phyloP scores from a whole-genome alignment of 2,113 vertebrate genomes.

The Nycticebus coucang region DNA sequence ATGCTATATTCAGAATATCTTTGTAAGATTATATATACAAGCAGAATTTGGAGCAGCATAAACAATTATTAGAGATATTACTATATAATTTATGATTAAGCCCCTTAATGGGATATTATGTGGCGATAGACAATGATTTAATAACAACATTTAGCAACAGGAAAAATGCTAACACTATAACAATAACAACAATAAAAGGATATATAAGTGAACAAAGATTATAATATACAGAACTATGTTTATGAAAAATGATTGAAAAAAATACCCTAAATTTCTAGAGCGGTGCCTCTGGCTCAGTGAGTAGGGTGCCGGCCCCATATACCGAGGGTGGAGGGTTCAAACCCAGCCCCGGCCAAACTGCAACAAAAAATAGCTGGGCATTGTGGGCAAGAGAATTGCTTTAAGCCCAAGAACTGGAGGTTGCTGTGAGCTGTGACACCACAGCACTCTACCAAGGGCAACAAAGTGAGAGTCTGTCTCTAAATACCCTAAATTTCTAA shows the following conservation, averaged over 20 bases:
- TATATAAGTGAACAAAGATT: not conserved
- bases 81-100: not conserved
- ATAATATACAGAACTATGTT: not conserved
- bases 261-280: not conserved
- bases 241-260: not conserved
- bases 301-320: no score
- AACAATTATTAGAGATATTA: not conserved
- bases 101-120: not conserved
- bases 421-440: no score
- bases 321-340: no score
- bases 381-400: no score
- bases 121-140: not conserved
- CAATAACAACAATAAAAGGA: slow-evolving; percentile 6
- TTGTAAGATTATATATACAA: slow-evolving; percentile 19
- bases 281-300: no score
- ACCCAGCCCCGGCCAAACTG: no score
- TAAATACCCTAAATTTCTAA: not conserved
- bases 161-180: slow-evolving; percentile 31
- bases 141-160: not conserved
- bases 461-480: no score
- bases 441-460: no score
- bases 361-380: no score
- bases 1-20: not conserved
- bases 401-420: no score
- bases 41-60: slow-evolving; percentile 19